Evolutionary conservation across 2,113 vertebrate species (phyloP).

Genomic region (Dromiciops gliroides): DNA sequence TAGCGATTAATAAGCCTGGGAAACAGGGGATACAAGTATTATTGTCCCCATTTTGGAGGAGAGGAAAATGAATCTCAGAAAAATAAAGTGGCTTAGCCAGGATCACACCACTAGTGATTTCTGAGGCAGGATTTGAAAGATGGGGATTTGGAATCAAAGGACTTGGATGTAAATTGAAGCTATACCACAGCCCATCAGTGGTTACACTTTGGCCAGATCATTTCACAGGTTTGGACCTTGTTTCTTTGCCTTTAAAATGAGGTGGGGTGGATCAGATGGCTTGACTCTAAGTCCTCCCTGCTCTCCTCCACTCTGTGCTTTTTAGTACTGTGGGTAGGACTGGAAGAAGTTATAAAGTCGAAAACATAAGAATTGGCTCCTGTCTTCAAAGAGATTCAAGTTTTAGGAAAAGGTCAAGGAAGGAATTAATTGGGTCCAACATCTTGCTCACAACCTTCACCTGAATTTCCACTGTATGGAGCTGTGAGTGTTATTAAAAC

Average conservation of each 20-base stretch:
- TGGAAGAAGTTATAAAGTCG: not conserved
- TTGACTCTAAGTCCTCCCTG: not conserved
- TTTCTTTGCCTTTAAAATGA: not conserved
- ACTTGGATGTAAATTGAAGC: not conserved
- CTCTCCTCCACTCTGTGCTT: not conserved
- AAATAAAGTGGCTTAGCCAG: not conserved
- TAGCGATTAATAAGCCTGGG: not conserved
- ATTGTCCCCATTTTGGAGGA: not conserved
- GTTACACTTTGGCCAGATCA: not conserved
- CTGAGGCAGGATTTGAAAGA: not conserved
- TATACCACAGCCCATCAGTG: not conserved
- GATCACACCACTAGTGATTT: not conserved
- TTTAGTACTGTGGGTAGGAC: not conserved
- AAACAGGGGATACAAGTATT: not conserved
- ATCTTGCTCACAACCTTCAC: not conserved
- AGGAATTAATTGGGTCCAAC: not conserved
- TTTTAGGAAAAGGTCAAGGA: constrained; percentile 5
- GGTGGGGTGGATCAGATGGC: not conserved
- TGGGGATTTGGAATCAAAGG: not conserved
- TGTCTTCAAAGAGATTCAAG: constrained; percentile 1
- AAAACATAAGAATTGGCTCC: not conserved
- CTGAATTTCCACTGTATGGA: constrained; percentile 3
- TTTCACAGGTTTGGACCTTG: not conserved
- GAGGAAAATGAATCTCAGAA: not conserved
- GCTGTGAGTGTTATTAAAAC: not conserved